Percentiles rank a stretch among this genome's conserved stretches.
phyloP scores from a whole-genome alignment of 2,888 invertebrate species.

The Eupithecia tripunctaria region DNA sequence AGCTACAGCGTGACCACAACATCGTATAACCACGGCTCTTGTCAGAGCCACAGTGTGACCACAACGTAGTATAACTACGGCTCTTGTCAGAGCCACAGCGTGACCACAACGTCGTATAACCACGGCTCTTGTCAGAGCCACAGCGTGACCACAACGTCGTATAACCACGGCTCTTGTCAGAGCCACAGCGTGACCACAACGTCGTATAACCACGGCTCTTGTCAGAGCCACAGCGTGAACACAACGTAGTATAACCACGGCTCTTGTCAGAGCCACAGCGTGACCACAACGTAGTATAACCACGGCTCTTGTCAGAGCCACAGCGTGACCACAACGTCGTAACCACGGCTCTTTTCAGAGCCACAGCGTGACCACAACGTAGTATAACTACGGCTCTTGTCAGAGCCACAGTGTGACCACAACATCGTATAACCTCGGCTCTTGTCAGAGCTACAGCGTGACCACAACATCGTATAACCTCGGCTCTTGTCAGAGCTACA shows the following conservation, averaged over 20 bases:
- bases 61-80: background rate
- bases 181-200: background rate
- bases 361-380: background rate
- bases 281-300: background rate
- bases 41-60: background rate
- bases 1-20: background rate
- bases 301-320: slow-evolving; percentile 9
- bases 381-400: background rate
- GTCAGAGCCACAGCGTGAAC: slow-evolving; percentile 3
- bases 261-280: slow-evolving; percentile 3
- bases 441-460: slow-evolving; percentile 2
- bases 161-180: slow-evolving; percentile 8
- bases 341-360: slow-evolving; percentile 12
- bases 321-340: background rate
- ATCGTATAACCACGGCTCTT: background rate
- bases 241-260: background rate
- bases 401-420: slow-evolving; percentile 3
- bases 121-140: slow-evolving; percentile 1
- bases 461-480: background rate
- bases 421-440: background rate
- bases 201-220: background rate
- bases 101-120: background rate
- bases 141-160: background rate
- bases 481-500: slow-evolving; percentile 18
- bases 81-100: slow-evolving; percentile 6